phyloP scores from a whole-genome alignment of 2,888 invertebrate species.

The Corbicula japonica region DNA sequence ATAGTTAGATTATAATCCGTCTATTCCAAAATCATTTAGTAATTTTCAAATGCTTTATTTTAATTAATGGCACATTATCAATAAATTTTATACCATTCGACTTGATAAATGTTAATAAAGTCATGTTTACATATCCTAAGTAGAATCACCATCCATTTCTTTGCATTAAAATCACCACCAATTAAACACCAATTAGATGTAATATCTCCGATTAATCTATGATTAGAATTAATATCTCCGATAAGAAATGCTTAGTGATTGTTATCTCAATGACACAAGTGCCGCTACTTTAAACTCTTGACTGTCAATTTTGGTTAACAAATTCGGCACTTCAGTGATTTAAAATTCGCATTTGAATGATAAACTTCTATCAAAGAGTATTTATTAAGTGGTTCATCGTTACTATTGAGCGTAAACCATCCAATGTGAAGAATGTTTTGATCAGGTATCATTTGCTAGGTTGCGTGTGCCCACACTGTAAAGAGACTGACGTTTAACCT shows the following conservation, averaged over 20 bases:
- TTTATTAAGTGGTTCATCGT: background rate
- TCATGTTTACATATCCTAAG: too few species aligned
- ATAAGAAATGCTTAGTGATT: constrained; percentile 17
- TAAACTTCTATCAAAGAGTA: constrained; percentile 42
- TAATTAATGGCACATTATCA: too few species aligned
- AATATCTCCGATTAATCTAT: constrained; percentile 14
- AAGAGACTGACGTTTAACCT: too few species aligned
- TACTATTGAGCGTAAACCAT: constrained; percentile 3
- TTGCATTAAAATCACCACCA: background rate
- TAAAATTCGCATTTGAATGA: constrained; percentile 46
- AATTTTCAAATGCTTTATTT: too few species aligned
- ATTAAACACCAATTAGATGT: constrained; percentile 3
- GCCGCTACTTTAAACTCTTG: constrained; percentile 30
- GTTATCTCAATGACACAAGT: constrained; percentile 33
- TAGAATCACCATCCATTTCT: background rate
- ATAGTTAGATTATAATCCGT: too few species aligned
- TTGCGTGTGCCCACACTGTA: constrained; percentile 24
- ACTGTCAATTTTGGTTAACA: constrained; percentile 44
- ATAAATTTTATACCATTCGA: too few species aligned
- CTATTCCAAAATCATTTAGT: too few species aligned
- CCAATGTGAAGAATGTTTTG: constrained; percentile 20
- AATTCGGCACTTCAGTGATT: constrained; percentile 46
- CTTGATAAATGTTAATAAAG: too few species aligned
- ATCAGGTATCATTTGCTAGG: constrained; percentile 22
- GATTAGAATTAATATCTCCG: constrained; percentile 1